Conservation (phyloP, 1,140 invertebrate genomes). For the Globodera rostochiensis region DNA sequence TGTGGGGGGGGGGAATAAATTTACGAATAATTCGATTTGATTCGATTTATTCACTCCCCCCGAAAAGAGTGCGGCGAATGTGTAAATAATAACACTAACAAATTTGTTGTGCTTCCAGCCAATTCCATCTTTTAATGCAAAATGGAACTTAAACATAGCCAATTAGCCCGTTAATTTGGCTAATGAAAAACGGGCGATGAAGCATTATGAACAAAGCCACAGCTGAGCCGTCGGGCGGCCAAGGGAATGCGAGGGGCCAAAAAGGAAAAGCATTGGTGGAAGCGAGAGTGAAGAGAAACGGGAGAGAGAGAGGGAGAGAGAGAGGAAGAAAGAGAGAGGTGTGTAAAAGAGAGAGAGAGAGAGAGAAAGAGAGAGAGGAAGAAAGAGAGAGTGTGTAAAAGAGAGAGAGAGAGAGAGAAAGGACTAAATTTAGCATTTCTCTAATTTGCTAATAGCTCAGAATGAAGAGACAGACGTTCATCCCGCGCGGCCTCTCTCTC, state of each 20-base stretch:
- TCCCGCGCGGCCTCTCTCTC: too few species aligned
- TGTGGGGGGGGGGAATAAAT: not conserved
- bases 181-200: not conserved
- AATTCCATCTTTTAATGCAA: too few species aligned
- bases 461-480: too few species aligned
- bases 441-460: too few species aligned
- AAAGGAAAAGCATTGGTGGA: not conserved
- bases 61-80: not conserved
- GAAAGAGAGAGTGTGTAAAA: conserved; percentile 2
- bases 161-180: too few species aligned
- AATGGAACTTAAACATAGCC: too few species aligned
- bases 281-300: too few species aligned
- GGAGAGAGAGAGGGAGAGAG: not conserved
- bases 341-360: not conserved
- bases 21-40: not conserved
- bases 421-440: not conserved
- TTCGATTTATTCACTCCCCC: not conserved
- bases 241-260: not conserved
- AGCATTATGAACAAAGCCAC: not conserved
- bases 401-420: not conserved
- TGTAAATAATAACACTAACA: not conserved
- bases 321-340: too few species aligned
- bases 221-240: not conserved
- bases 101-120: too few species aligned
- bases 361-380: not conserved